A percentile compares a stretch with the other conserved stretches of the same genome.
Conservation (phyloP, 2,797 vertebrate species). For the Pitangus sulphuratus region DNA sequence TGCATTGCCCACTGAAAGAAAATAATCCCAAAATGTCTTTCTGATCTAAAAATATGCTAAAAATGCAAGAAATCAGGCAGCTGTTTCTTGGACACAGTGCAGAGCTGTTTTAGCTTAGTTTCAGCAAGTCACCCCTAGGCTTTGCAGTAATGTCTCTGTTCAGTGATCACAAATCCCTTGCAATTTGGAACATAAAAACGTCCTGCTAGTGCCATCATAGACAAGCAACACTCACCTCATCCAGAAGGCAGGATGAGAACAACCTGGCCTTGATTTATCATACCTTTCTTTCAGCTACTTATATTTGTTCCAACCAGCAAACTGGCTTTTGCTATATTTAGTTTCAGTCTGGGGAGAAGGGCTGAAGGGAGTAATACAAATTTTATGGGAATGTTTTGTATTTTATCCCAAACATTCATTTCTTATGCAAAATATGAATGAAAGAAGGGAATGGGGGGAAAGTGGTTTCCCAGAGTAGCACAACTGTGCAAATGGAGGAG, state of each 20-base stretch:
- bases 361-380: not conserved
- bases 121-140: not conserved
- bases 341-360: not conserved
- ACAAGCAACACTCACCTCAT: not conserved
- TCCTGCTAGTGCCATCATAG: not conserved
- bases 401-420: conserved; percentile 1
- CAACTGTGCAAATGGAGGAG: not conserved
- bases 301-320: not conserved
- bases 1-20: conserved; percentile 31
- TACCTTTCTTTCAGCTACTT: not conserved
- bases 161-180: not conserved
- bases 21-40: conserved; percentile 11
- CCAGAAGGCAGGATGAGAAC: not conserved
- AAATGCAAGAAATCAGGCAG: not conserved
- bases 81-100: not conserved
- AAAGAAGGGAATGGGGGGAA: not conserved
- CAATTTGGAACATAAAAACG: conserved; percentile 5
- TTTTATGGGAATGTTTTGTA: conserved; percentile 1
- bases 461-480: not conserved
- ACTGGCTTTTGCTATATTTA: not conserved
- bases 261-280: not conserved
- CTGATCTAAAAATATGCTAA: conserved; percentile 9
- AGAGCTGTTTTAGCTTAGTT: not conserved
- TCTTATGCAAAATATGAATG: not conserved
- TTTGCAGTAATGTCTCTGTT: not conserved